Base-by-base conservation (phyloP, 2,888 invertebrate genomes). In the Brenthis hecate region DNA sequence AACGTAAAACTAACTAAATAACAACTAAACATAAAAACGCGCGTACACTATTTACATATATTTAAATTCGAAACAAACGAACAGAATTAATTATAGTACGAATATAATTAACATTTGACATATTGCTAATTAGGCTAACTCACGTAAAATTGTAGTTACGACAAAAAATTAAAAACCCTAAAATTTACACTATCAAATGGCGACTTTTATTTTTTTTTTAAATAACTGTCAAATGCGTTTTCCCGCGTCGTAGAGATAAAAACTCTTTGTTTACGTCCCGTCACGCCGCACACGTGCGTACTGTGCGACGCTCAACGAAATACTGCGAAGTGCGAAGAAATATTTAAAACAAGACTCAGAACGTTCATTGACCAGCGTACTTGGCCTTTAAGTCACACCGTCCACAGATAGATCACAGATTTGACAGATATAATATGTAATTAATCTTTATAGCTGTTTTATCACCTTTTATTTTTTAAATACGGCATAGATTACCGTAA, bases 201-300 rank as follows among this genome's bases (percentile, higher is more conserved):
- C 5, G 19, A 3, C 11, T 13, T 47, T 36, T 19, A 28, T 2
- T 13, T 36, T 16, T 13, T 14, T 19, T 43, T n/a, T 13, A 57
- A 68, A 55, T 28, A 36, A 14, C 51, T 23, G 23, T 53, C 19
- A 62, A 54, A n/a, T 54, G n/a, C 8, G 53, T 51, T 36, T 65
- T 68, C 32, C 16, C 65, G 66, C 47, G 68, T 69, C 28, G 11
- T 28, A 67, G 48, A 70, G 70, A 72, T 65, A 62, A 60, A 19
- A 72, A 56, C 73, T 72, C 78, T 82, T 81, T 82, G 81, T 83
- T 80, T 78, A 77, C 75, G 73, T 75, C 75, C 66, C 56, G 67
- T 64, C 70, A 75, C 69, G 76, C 73, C 74, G 72, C 71, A 65
- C 75, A 74, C 72, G 74, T 75, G 77, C 70, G 75, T 75, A 74